Evolutionary conservation across 2,888 invertebrate genomes (phyloP).

Genomic region (Pycnomerus fuliginosus): DNA sequence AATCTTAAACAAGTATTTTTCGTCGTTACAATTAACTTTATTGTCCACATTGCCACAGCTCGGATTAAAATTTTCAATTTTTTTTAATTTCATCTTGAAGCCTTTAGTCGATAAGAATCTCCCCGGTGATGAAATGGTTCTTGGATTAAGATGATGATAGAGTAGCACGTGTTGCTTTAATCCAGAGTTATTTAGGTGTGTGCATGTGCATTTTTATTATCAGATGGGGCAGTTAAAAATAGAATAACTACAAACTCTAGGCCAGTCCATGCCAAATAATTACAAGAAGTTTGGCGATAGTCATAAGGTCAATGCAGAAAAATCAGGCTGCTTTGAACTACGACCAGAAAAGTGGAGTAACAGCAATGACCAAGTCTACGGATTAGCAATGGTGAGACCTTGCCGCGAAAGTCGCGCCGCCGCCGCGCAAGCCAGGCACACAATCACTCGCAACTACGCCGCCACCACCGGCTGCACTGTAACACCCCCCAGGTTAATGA

Average conservation of each 20-base stretch:
- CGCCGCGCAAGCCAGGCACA: conserved; percentile 46
- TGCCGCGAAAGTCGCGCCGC: conserved; percentile 16
- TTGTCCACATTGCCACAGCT: too few relatives aligned
- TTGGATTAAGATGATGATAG: too few relatives aligned
- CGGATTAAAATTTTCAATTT: too few relatives aligned
- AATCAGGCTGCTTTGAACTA: too few relatives aligned
- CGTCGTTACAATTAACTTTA: too few relatives aligned
- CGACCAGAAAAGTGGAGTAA: too few relatives aligned
- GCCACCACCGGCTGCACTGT: conserved; percentile 53
- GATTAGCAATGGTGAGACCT: conserved; percentile 19
- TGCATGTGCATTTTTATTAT: conserved; percentile 20
- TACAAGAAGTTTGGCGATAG: conserved; percentile 11
- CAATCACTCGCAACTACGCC: conserved; percentile 49
- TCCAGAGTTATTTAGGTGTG: conserved; percentile 13
- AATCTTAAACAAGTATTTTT: too few relatives aligned
- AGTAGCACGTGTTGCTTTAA: conserved; percentile 21
- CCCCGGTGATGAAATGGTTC: too few relatives aligned
- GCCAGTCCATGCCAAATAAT: conserved; percentile 18
- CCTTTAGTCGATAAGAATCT: too few relatives aligned
- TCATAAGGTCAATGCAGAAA: too few relatives aligned
- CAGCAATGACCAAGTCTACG: conserved; percentile 20
- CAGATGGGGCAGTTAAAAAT: conserved; percentile 12
- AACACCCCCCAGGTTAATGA: conserved; percentile 49
- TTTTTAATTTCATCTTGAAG: too few relatives aligned
- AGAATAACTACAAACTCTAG: conserved; percentile 18